Evolutionary conservation across 2,797 vertebrate genomes (phyloP).

Genomic region (Xenopus petersii): DNA sequence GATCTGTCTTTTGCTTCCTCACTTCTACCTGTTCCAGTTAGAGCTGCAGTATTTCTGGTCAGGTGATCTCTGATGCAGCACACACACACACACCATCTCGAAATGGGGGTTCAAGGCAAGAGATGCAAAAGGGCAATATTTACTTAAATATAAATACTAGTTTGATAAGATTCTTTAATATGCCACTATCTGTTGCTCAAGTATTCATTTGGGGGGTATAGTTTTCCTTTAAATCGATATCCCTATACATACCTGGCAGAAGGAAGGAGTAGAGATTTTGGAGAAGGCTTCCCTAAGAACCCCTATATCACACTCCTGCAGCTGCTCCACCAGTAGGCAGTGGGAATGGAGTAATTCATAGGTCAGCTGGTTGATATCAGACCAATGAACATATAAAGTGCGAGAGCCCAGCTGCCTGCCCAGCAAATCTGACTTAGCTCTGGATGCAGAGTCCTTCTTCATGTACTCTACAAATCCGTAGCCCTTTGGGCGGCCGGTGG

Average conservation of each 20-base stretch:
- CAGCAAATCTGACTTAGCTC: slow-evolving; percentile 86
- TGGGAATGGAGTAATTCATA: slow-evolving; percentile 78
- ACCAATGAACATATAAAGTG: slow-evolving; percentile 92
- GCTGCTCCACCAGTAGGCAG: slow-evolving; percentile 83
- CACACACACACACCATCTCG: no score
- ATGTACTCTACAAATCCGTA: slow-evolving; percentile 95
- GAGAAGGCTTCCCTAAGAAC: slow-evolving; percentile 73
- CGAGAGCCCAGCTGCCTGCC: slow-evolving; percentile 86
- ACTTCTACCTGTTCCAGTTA: no score
- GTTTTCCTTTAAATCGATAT: no score
- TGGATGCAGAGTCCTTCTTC: slow-evolving; percentile 90
- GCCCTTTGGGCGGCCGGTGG: slow-evolving; percentile 84
- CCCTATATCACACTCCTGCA: slow-evolving; percentile 74
- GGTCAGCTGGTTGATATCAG: slow-evolving; percentile 81
- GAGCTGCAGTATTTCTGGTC: no score
- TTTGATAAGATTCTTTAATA: no score
- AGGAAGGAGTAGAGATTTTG: slow-evolving; percentile 67
- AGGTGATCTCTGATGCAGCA: no score
- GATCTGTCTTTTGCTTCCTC: no score
- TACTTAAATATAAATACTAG: no score
- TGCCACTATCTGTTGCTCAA: no score
- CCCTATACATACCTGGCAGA: slow-evolving; percentile 78
- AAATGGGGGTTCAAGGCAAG: no score
- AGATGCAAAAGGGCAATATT: no score
- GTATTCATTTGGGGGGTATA: no score